Base-by-base conservation (phyloP, 2,888 invertebrate species). In the Ormyrus pomaceus region DNA sequence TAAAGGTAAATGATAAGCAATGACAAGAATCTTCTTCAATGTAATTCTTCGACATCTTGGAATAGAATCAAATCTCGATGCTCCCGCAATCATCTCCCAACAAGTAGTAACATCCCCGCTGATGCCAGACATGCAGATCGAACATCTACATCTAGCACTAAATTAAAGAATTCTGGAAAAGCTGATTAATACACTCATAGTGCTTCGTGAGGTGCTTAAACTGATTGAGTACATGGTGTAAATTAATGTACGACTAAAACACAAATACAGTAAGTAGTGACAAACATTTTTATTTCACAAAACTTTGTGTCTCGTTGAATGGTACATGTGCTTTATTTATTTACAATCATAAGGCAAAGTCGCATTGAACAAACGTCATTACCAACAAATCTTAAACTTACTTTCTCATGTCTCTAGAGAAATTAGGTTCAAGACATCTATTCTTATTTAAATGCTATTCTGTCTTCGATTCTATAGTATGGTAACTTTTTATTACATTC, bases 281-380 rank as follows among this genome's bases (percentile, higher is more conserved):
- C 66, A 76, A 68, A 56, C n/a, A 9, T 59, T 34, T 80, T 80
- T 80, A 80, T 80, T 79, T 77, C 65, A 74, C 65, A 77, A 70
- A 13, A 69, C 34, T 46, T 50, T 45, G 55, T 73, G 68, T 68
- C 53, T 69, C 53, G 64, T 9, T 73, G 55, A 80, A 50, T 75
- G 56, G 48, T 76, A 80, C 73, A 77, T 68, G 66, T 71, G 76
- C 68, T 10, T 62, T 80, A 77, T 80, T 69, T 80, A 80, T 80
- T 69, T 80, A 80, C 73, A 80, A 77, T 76, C 11, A 46, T 50
- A 62, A 56, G 68, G 56, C 68, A 45, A 34, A 34, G 34, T 34
- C 34, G 34, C 34, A 34, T 34, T 34, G 34, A 34, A 34, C 34
- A 34, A 34, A 34, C 34, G 34, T 34, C 34, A 34, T 34, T 34